Evolutionary conservation across 2,888 invertebrate genomes (phyloP).

Genomic region (Plebejus melissa): DNA sequence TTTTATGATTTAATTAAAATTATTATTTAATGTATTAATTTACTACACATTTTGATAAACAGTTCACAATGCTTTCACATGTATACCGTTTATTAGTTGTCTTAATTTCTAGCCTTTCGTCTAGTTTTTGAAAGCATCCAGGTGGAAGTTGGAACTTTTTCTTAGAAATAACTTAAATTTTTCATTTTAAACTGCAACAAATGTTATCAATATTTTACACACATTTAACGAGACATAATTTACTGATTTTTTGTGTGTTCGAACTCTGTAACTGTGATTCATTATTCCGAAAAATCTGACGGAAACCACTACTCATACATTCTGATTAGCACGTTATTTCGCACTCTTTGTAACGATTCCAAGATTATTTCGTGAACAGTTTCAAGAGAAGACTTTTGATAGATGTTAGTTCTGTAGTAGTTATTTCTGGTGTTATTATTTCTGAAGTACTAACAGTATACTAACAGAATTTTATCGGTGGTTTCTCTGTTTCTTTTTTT

Average conservation of each 20-base stretch:
- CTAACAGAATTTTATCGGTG: not conserved
- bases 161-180: not conserved
- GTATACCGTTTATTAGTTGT: too few relatives aligned
- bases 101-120: not conserved
- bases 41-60: not conserved
- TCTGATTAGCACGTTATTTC: conserved; percentile 28
- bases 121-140: not conserved
- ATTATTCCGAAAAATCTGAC: conserved; percentile 46
- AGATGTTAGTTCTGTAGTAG: not conserved
- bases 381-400: not conserved
- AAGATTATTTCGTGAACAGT: not conserved
- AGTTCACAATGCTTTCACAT: not conserved
- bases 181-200: not conserved
- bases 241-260: not conserved
- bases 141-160: not conserved
- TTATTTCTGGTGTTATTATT: not conserved
- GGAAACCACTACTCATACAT: conserved; percentile 32
- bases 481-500: too few relatives aligned
- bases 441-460: not conserved
- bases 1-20: not conserved
- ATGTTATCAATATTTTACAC: not conserved
- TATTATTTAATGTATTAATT: not conserved
- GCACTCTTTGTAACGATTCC: conserved; percentile 7
- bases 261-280: conserved; percentile 28
- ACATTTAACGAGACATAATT: conserved; percentile 7